Conservation (phyloP, 2,113 vertebrate genomes). For the Bettongia penicillata region DNA sequence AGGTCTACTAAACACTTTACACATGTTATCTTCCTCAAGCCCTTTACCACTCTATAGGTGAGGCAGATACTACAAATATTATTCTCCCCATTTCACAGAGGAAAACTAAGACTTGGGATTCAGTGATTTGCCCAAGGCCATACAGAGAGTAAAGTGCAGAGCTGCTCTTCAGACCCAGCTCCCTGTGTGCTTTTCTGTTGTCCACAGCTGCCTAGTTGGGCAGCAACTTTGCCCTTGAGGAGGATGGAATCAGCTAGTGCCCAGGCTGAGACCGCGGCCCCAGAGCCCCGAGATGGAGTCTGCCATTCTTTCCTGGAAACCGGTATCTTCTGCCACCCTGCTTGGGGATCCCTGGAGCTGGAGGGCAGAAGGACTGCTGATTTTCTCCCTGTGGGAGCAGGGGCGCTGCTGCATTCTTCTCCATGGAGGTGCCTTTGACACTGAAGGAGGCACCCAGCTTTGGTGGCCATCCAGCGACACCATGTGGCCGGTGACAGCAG, state of each 20-base stretch:
- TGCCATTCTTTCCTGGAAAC: too few relatives aligned
- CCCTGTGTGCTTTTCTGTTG: too few relatives aligned
- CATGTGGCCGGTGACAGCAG: not conserved
- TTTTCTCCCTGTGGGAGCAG: not conserved
- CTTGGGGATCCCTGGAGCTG: too few relatives aligned
- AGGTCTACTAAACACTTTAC: not conserved
- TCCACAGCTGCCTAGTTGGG: too few relatives aligned
- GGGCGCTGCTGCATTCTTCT: not conserved
- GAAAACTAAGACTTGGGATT: not conserved
- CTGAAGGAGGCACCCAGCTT: not conserved
- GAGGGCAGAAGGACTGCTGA: not conserved
- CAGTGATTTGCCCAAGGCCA: not conserved
- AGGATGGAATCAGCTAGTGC: not conserved
- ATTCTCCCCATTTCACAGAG: not conserved
- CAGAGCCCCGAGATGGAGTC: too few relatives aligned
- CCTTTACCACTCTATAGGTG: not conserved
- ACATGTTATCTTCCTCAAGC: not conserved
- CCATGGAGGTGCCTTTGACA: accelerated
- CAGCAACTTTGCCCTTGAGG: too few relatives aligned
- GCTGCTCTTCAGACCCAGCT: too few relatives aligned
- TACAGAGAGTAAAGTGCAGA: not conserved
- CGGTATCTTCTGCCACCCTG: too few relatives aligned
- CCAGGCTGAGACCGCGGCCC: not conserved
- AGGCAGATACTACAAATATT: not conserved
- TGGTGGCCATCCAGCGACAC: not conserved